Evolutionary conservation across 2,113 vertebrate genomes (phyloP).

Genomic region (Struthio camelus): DNA sequence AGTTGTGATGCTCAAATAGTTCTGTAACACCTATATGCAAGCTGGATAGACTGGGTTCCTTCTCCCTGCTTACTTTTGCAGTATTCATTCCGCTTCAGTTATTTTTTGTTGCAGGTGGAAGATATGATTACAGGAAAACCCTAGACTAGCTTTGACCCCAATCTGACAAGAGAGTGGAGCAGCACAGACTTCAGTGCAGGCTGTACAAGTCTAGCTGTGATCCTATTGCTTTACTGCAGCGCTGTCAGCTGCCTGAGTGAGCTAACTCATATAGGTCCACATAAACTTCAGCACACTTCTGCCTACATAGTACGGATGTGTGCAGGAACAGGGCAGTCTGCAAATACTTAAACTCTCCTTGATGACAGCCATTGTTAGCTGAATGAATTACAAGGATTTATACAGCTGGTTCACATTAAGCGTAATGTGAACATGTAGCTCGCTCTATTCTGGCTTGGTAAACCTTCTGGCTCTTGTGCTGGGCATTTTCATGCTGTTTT

Average conservation of each 20-base stretch:
- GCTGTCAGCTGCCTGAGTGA: not conserved
- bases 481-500: not conserved
- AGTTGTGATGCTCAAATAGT: not conserved
- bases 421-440: not conserved
- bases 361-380: not conserved
- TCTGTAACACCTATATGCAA: not conserved
- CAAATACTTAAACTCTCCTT: not conserved
- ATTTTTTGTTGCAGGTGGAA: not conserved
- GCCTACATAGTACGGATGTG: rapidly evolving
- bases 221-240: not conserved
- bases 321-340: not conserved
- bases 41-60: not conserved
- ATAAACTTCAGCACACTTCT: not conserved
- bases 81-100: not conserved
- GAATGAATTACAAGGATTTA: not conserved
- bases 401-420: not conserved
- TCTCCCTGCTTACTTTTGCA: not conserved
- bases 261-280: not conserved
- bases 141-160: not conserved
- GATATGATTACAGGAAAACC: not conserved
- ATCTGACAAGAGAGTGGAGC: not conserved
- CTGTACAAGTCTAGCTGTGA: not conserved
- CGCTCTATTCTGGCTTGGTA: not conserved
- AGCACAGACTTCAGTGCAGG: not conserved
- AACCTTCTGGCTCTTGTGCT: not conserved